These are phyloP conservation scores for Lycaena phlaeas DNA, from an alignment of 2,888 invertebrate genomes.

Conservation along the genomic window DNA sequence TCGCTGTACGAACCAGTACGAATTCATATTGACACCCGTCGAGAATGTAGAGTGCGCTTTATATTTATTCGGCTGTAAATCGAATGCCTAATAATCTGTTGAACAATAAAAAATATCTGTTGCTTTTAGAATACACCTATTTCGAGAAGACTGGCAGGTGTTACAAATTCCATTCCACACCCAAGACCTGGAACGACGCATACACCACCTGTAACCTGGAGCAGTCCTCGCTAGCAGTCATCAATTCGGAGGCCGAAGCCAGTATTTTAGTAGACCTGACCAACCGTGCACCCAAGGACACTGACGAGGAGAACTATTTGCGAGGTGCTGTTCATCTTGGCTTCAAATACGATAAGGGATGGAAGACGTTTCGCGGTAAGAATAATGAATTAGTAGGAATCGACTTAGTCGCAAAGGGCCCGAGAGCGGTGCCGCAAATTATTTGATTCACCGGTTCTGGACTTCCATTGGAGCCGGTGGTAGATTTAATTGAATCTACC, in stretches of 20 bases:
- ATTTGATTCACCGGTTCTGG: no score
- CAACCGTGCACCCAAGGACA: slow-evolving; percentile 28
- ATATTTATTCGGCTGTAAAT: no score
- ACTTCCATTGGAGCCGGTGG: no score
- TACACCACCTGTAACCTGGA: slow-evolving; percentile 38
- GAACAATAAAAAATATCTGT: no score
- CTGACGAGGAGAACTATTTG: slow-evolving; percentile 26
- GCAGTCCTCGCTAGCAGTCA: slow-evolving; percentile 40
- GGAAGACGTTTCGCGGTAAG: slow-evolving; percentile 41
- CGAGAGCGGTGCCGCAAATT: no score
- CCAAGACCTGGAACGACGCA: slow-evolving; percentile 44
- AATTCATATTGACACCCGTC: no score
- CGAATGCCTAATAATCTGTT: no score
- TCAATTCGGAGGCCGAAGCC: slow-evolving; percentile 38
- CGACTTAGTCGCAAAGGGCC: no score
- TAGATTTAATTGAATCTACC: no score
- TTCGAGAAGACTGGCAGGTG: slow-evolving; percentile 32
- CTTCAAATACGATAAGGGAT: slow-evolving; percentile 27
- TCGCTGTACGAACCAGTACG: no score
- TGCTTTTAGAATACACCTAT: slow-evolving; percentile 41
- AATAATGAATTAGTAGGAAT: no score
- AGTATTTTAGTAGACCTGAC: slow-evolving; percentile 33
- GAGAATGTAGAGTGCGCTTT: no score
- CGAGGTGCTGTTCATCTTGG: slow-evolving; percentile 32
- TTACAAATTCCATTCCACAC: slow-evolving; percentile 45